Base-by-base conservation (phyloP, 2,888 invertebrate species). In the Eristalis arbustorum region DNA sequence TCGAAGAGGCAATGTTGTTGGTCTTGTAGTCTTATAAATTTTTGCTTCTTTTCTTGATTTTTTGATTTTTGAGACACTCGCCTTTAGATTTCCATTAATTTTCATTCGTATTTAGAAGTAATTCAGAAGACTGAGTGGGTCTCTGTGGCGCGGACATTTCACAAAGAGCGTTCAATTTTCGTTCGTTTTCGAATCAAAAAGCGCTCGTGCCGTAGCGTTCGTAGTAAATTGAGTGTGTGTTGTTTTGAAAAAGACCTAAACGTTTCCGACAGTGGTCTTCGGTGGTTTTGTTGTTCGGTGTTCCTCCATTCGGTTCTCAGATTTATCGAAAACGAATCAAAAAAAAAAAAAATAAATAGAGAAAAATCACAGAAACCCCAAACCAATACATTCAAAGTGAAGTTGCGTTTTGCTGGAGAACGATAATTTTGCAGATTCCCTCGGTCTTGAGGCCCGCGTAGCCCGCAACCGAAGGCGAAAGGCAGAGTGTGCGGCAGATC, bases 51-150 rank as follows among this genome's bases (percentile, higher is more conserved):
- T 49, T 49, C 49, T 42, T 18, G 42, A 42, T 42, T 31, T 31
- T 31, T 37, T 37, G 37, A 37, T 49, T 49, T 49, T 49, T 49
- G 49, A 49, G 49, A 49, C n/a, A n/a, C 18, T 49, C 49, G 49
- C 40, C 72, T 85, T 77, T 42, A 80, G 72, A 87, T 87, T 87
- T 69, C 68, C 73, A 85, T 78, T 78, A 82, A 78, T 78, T 82
- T 85, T 56, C 76, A 81, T 87, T 77, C 78, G 71, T 87, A 31
- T 82, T 78, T 67, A 78, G 82, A 82, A 74, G 82, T 87, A 82
- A 87, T 78, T 74, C 74, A 77, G 82, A 78, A 77, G 82, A 78
- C 74, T 42, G 28, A 28, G 71, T 61, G 74, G 66, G 73, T 67
- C 74, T 82, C 71, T 76, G 73, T 77, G 69, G 69, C 69, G 78